Conservation (phyloP, 2,113 vertebrate genomes). For the Prolemur simus region DNA sequence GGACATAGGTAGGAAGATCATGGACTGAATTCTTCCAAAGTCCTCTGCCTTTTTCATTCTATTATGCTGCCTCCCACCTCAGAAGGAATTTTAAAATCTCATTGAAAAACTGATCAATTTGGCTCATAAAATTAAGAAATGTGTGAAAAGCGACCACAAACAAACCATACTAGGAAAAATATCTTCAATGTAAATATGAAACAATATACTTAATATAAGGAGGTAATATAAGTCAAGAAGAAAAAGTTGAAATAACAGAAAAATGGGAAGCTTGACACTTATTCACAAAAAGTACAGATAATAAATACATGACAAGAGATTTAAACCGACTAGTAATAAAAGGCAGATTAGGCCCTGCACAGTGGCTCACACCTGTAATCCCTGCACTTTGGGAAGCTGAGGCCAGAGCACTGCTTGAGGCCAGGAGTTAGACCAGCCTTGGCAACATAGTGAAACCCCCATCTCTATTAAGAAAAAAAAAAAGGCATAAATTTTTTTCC, state of each 20-base stretch:
- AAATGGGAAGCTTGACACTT: neutral
- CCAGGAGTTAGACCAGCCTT: neutral
- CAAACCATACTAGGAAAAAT: conserved; percentile 9
- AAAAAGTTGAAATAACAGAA: neutral
- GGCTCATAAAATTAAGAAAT: conserved; percentile 25
- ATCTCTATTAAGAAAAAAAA: neutral
- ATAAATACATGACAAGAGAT: neutral
- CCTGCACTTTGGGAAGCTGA: neutral
- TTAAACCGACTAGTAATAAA: conserved; percentile 36
- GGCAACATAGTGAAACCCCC: neutral
- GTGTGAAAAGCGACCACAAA: conserved; percentile 1
- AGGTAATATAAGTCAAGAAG: neutral
- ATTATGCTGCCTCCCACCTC: neutral
- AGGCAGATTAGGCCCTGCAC: neutral
- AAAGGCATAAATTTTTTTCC: neutral
- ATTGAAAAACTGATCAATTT: conserved; percentile 44
- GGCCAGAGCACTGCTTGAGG: neutral
- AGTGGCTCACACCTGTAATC: neutral
- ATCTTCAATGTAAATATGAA: neutral
- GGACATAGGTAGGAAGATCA: neutral
- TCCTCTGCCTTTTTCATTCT: neutral
- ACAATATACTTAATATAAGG: neutral
- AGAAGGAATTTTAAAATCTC: conserved; percentile 42
- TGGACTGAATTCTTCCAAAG: neutral
- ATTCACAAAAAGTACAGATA: neutral